Base-by-base conservation (phyloP, 2,797 vertebrate species). In the Alca torda region DNA sequence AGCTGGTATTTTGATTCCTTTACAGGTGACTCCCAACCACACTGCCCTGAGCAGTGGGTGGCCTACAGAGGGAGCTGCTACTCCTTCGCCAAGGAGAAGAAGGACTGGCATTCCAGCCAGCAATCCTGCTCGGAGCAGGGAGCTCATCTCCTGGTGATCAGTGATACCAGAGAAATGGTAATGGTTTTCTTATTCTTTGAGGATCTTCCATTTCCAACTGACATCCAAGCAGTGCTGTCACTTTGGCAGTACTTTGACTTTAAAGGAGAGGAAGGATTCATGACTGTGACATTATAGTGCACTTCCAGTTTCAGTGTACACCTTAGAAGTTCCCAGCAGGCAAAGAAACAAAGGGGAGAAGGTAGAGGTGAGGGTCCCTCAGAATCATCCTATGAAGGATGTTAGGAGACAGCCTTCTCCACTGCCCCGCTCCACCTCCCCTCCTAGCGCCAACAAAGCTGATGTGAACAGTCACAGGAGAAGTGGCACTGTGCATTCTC, bases 111-210 rank as follows among this genome's bases (percentile, higher is more conserved):
- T 90, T 95, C 80, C 73, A 95, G 94, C 53, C 91, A 33, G 85
- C 6, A 90, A 60, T 94, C 26, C n/a, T 97, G 94, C 85, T 1
- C 13, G 76, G 30, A 41, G 23, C 79, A 94, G 45, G 75, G 72
- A 80, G 94, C 93, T 89, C 87, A 94, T 18, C 89, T 95, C n/a
- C 48, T 94, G 37, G 81, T 95, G 31, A 85, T 92, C 78, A 77
- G 60, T 3, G 72, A 87, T 37, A 21, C 13, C 37, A 48, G 15
- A 3, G 87, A 97, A 93, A 95, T 83, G 91, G 87, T 97, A 95
- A 95, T 26, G 28, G 4, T 59, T 89, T 79, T 69, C 35, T 84
- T 69, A 53, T 39, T 51, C 72, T 96, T 89, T 80, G 72, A 80
- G 53, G 14, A 68, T 54, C 33, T 86, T 65, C 39, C 11, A 5